Evolutionary conservation across 2,113 vertebrate genomes (phyloP).

Genomic region (Colossoma macropomum): DNA sequence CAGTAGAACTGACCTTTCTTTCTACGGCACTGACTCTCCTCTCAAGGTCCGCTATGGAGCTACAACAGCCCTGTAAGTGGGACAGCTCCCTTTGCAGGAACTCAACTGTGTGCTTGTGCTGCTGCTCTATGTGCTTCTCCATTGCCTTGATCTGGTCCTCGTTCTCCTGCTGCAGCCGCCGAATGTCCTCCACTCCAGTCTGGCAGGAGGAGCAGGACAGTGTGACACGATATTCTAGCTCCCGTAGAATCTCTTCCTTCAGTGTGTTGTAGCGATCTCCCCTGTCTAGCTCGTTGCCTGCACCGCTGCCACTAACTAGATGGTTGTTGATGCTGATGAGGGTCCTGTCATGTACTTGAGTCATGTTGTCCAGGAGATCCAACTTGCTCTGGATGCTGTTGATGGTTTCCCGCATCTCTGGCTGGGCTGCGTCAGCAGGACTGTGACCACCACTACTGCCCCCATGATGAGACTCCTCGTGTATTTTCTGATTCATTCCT

Average conservation of each 20-base stretch:
- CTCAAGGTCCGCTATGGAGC: conserved; percentile 69
- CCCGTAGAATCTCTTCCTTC: conserved; percentile 76
- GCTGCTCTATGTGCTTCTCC: conserved; percentile 86
- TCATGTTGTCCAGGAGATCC: conserved; percentile 87
- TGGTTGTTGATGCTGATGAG: conserved; percentile 82
- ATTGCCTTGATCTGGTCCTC: conserved; percentile 81
- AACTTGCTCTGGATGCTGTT: conserved; percentile 85
- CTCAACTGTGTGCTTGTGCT: conserved; percentile 78
- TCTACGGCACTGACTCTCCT: conserved; percentile 74
- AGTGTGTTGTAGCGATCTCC: conserved; percentile 50
- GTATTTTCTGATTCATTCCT: conserved; percentile 76
- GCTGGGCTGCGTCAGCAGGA: conserved; percentile 83
- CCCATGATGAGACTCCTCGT: conserved; percentile 63
- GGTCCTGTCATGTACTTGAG: conserved; percentile 83
- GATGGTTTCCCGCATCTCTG: conserved; percentile 87
- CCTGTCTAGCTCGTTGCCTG: conserved; percentile 65
- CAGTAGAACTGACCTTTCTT: conserved; percentile 72
- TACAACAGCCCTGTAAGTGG: conserved; percentile 74
- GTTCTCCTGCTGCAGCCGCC: conserved; percentile 83
- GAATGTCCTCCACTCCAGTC: conserved; percentile 80
- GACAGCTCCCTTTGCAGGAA: conserved; percentile 70
- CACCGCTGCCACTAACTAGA: conserved; percentile 67
- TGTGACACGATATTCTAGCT: conserved; percentile 83
- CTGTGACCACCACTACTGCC: conserved; percentile 75
- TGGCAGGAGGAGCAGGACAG: conserved; percentile 85